Evolutionary conservation across 2,113 vertebrate species (phyloP).

Genomic region (Campylomormyrus tamandua): DNA sequence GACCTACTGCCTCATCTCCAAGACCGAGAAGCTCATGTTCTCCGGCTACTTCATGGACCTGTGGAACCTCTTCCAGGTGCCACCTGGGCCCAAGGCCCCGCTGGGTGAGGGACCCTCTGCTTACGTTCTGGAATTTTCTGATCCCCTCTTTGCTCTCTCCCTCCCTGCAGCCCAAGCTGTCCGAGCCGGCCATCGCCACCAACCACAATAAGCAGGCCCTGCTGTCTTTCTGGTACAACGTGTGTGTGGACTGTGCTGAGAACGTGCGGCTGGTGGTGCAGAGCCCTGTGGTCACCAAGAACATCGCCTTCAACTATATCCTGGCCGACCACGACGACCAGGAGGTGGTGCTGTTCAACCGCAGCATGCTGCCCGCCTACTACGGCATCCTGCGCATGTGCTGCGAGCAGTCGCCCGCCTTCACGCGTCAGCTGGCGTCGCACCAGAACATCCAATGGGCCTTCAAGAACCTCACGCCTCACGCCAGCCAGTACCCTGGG

Average conservation of each 20-base stretch:
- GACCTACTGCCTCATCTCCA: slow-evolving; percentile 98
- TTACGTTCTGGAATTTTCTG: too few species aligned
- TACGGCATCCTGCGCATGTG: slow-evolving; percentile 97
- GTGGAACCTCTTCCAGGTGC: slow-evolving; percentile 93
- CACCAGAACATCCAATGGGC: slow-evolving; percentile 99
- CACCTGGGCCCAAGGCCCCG: neutral
- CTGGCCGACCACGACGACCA: slow-evolving; percentile 98
- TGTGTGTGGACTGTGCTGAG: slow-evolving; percentile 92
- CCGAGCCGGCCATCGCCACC: slow-evolving; percentile 95
- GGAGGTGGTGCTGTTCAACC: slow-evolving; percentile 99
- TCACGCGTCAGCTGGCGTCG: slow-evolving; percentile 90
- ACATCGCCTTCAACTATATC: slow-evolving; percentile 99
- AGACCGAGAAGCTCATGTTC: slow-evolving; percentile 99
- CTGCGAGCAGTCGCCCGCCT: slow-evolving; percentile 90
- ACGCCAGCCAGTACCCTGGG: slow-evolving; percentile 97
- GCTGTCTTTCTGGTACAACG: slow-evolving; percentile 98
- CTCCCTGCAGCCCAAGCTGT: slow-evolving; percentile 78
- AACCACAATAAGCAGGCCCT: slow-evolving; percentile 99
- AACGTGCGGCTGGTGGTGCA: slow-evolving; percentile 96
- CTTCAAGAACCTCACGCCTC: slow-evolving; percentile 98
- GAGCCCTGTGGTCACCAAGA: slow-evolving; percentile 96
- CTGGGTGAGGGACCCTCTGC: neutral
- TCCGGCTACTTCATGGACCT: slow-evolving; percentile 98
- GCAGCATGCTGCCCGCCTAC: slow-evolving; percentile 96
- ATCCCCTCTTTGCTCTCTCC: neutral